Percentiles rank a stretch among this genome's conserved stretches.
Evolutionary conservation across 2,113 vertebrate genomes (phyloP).

Genomic region (Rhinoderma darwinii): DNA sequence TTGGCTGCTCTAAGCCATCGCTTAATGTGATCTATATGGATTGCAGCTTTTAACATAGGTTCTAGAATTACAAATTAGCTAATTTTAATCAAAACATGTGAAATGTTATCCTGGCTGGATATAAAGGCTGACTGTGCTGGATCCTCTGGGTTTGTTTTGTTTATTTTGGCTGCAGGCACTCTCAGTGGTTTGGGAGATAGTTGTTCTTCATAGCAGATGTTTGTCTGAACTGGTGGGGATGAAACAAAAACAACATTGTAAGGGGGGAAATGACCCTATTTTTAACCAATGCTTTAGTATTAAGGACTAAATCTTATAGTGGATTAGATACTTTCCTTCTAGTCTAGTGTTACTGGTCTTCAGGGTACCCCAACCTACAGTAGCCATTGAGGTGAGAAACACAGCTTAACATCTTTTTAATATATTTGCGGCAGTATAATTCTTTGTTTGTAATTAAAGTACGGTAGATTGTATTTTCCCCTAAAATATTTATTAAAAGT

Average conservation of each 20-base stretch:
- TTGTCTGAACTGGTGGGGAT: constrained; percentile 96
- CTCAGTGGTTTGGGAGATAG: constrained; percentile 94
- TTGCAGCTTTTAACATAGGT: constrained; percentile 89
- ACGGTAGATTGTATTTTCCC: too few relatives aligned
- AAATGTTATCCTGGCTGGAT: constrained; percentile 94
- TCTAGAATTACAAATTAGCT: constrained; percentile 98
- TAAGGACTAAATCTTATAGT: constrained; percentile 69
- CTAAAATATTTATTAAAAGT: too few relatives aligned
- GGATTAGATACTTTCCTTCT: constrained; percentile 61
- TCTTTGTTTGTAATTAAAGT: too few relatives aligned
- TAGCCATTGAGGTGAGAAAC: neutral
- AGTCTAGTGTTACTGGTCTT: constrained; percentile 61
- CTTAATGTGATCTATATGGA: constrained; percentile 83
- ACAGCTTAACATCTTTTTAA: neutral
- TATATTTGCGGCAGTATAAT: neutral
- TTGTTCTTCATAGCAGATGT: constrained; percentile 99
- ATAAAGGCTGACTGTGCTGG: constrained; percentile 93
- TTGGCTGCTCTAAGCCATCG: constrained; percentile 71
- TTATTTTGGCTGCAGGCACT: constrained; percentile 92
- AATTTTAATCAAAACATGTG: constrained; percentile 99
- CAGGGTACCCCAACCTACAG: neutral
- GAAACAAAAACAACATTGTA: constrained; percentile 99
- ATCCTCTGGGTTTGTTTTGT: constrained; percentile 91
- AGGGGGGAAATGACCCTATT: constrained; percentile 81
- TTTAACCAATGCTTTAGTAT: constrained; percentile 73